phyloP scores from a whole-genome alignment of 92 coral and sea anemone species.

The Porites rus region DNA sequence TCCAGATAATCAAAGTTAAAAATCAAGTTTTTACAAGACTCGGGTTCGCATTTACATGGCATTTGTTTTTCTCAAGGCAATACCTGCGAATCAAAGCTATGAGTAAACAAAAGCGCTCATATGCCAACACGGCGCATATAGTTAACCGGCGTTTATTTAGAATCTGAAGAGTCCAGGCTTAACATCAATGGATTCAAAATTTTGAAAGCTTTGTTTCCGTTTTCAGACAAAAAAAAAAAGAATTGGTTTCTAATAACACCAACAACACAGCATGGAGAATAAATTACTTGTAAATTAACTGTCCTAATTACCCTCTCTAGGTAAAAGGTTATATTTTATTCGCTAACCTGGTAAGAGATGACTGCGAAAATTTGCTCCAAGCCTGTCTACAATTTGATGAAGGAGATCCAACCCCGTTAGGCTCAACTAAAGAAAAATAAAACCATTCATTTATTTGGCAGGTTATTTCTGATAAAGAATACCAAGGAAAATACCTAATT shows the following conservation, averaged over 20 bases:
- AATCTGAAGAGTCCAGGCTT: neutral
- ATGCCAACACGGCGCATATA: conserved; percentile 10
- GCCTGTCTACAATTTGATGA: conserved; percentile 83
- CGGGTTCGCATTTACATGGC: too few relatives aligned
- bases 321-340: too few relatives aligned
- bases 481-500: neutral
- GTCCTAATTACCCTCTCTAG: neutral
- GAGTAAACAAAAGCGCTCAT: conserved; percentile 17
- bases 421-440: conserved; percentile 79
- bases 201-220: neutral
- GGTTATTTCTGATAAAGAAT: neutral
- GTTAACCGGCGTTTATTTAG: neutral
- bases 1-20: neutral
- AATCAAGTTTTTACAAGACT: neutral
- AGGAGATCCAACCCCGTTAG: conserved; percentile 92
- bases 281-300: conserved; percentile 13
- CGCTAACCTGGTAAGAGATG: conserved; percentile 90
- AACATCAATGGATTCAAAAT: neutral
- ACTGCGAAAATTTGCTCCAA: conserved; percentile 83
- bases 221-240: conserved; percentile 25
- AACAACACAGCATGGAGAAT: neutral
- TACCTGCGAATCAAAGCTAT: neutral
- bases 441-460: neutral
- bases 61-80: neutral
- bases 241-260: neutral